phyloP scores from a whole-genome alignment of 1,140 invertebrate genomes.

The Mycetomoellerius zeteki region DNA sequence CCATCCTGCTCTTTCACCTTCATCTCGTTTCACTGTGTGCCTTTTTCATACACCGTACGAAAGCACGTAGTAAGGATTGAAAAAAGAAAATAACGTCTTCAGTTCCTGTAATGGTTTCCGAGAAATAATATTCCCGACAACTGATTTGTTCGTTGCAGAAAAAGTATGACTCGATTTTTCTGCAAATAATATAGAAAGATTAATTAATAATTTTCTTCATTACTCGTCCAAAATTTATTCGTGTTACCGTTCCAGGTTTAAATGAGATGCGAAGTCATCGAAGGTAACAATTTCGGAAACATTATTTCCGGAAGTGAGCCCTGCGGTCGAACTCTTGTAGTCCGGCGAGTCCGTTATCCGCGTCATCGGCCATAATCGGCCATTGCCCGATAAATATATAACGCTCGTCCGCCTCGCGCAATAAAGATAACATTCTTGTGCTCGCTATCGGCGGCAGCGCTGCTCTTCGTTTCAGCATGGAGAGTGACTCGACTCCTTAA shows the following conservation, averaged over 20 bases:
- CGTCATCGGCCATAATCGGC: slow-evolving; percentile 56
- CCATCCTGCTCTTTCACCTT: slow-evolving; percentile 56
- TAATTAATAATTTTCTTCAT: slow-evolving; percentile 9
- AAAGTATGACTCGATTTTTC: slow-evolving; percentile 12
- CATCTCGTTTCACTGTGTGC: slow-evolving; percentile 24
- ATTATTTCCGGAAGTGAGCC: slow-evolving; percentile 48
- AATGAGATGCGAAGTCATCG: slow-evolving; percentile 55
- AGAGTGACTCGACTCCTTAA: slow-evolving; percentile 65
- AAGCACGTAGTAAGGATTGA: slow-evolving; percentile 31
- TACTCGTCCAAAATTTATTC: neutral
- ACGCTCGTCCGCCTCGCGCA: slow-evolving; percentile 48
- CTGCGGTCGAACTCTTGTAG: slow-evolving; percentile 27
- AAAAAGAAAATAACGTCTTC: slow-evolving; percentile 36
- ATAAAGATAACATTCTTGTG: slow-evolving; percentile 63
- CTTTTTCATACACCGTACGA: neutral
- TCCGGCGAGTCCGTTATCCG: slow-evolving; percentile 44
- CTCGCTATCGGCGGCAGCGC: slow-evolving; percentile 47
- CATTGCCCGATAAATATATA: slow-evolving; percentile 55
- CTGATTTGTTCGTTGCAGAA: slow-evolving; percentile 19
- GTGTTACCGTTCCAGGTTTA: slow-evolving; percentile 44
- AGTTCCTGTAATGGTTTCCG: slow-evolving; percentile 39
- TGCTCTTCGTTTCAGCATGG: slow-evolving; percentile 52
- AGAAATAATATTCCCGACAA: slow-evolving; percentile 36
- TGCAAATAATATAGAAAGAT: slow-evolving; percentile 12
- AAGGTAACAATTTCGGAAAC: slow-evolving; percentile 49